Evolutionary conservation across 30 jellyfish, hydroid and myxozoan genomes (phyloP), one percentile per base, ranked within the genome.

Genomic region (Nemopilema nomurai): DNA sequence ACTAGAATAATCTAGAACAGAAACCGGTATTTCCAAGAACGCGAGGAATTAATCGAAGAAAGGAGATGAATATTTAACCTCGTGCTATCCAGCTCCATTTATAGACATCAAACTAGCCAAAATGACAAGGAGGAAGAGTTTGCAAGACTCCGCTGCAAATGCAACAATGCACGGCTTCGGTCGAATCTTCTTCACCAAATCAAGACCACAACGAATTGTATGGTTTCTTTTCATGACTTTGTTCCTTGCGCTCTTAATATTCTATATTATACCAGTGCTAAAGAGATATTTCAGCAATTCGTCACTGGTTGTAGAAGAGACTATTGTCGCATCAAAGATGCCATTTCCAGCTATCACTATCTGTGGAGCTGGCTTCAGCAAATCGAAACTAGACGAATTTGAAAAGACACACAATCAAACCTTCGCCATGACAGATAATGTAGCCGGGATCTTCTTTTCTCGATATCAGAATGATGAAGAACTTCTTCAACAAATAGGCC

Each of bases 151-250:
- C 20, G 87, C 87, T 4, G 83, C 75, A 64, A 26, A 62, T 41
- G 87, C 62, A 0, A 72, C 93, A 28, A 73, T 84, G 93, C 93
- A 84, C 28, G 93, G 93, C 8, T 74, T 84, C 51, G 83, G 87
- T n/a, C 87, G 93, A 7, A 62, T 71, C 4, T 52, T 75, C 0
- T 30, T 72, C 31, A 50, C 91, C n/a, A 69, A 71, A 62, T 64
- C 89, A 9, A 71, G 49, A 62, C 28, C 62, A 21, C 27, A 20
- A 49, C 51, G 63, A 32, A 4, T 71, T 7, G 0, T 83, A 19
- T 83, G 91, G 91, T 28, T 83, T n/a, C 24, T 17, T 21, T 83
- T 62, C 20, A 83, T 83, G 17, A 77, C 71, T 69, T 1, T 53
- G 21, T 71, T 71, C 24, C 16, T 57, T 16, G 77, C 81, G 0